These are phyloP conservation scores for Litocranius walleri DNA, from an alignment of 2,113 vertebrate species.

Conservation along the genomic window DNA sequence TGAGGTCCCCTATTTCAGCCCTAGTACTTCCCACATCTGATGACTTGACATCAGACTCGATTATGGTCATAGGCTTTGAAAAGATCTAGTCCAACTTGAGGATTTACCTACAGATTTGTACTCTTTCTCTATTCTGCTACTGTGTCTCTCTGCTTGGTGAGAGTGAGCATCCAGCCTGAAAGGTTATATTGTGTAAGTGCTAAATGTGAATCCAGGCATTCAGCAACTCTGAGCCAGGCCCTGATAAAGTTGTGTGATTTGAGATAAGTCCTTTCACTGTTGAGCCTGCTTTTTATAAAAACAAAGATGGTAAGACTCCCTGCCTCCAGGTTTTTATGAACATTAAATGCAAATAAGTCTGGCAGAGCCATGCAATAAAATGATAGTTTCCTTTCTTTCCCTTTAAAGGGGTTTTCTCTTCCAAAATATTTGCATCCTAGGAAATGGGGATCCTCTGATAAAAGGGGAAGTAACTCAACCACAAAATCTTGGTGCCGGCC, in stretches of 20 bases:
- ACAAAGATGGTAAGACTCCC: not conserved
- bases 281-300: not conserved
- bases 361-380: not conserved
- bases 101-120: not conserved
- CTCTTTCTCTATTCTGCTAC: not conserved
- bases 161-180: not conserved
- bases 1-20: no score
- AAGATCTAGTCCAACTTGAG: not conserved
- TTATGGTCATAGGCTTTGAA: not conserved
- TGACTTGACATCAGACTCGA: not conserved
- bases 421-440: conserved; percentile 33
- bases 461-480: not conserved
- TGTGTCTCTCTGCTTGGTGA: not conserved
- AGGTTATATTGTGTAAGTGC: not conserved
- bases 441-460: not conserved
- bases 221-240: not conserved
- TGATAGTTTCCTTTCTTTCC: not conserved
- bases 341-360: conserved; percentile 36
- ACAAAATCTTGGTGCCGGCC: not conserved
- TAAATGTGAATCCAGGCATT: not conserved
- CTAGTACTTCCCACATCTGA: not conserved
- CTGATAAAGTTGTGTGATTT: not conserved
- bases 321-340: not conserved
- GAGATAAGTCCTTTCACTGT: not conserved
- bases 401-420: conserved; percentile 23